phyloP scores from a whole-genome alignment of 2,888 invertebrate genomes.

The Melangyna quadrimaculata region DNA sequence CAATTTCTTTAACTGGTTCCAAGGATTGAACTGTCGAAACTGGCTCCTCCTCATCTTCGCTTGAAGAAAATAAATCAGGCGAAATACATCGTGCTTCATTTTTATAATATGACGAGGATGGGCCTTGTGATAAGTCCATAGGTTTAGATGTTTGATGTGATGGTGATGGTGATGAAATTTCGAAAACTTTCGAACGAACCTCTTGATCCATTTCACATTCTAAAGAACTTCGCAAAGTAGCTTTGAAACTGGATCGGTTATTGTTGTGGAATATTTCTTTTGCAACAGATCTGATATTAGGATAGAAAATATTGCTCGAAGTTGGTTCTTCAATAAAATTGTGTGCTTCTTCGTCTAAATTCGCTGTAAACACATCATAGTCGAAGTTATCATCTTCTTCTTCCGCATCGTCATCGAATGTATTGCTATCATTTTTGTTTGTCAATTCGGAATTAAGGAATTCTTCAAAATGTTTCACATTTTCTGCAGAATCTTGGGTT shows the following conservation, averaged over 20 bases:
- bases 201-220: constrained; percentile 23
- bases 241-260: background rate
- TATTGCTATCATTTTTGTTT: background rate
- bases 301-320: constrained; percentile 56
- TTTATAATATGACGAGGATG: too few species aligned
- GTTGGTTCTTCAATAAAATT: constrained; percentile 52
- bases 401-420: background rate
- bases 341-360: constrained; percentile 49
- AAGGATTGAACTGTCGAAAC: background rate
- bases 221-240: constrained; percentile 18
- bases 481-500: constrained; percentile 6
- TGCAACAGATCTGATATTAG: constrained; percentile 43
- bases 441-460: background rate
- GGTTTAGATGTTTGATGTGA: background rate
- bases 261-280: background rate
- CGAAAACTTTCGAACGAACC: constrained; percentile 20
- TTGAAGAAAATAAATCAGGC: constrained; percentile 38
- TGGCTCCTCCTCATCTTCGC: constrained; percentile 28
- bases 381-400: background rate
- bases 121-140: background rate
- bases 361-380: background rate
- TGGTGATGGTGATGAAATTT: background rate
- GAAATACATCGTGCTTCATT: background rate
- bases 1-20: background rate
- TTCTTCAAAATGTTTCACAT: constrained; percentile 21